phyloP scores from a whole-genome alignment of 1,140 invertebrate genomes.

The Sarcophaga peregrina region DNA sequence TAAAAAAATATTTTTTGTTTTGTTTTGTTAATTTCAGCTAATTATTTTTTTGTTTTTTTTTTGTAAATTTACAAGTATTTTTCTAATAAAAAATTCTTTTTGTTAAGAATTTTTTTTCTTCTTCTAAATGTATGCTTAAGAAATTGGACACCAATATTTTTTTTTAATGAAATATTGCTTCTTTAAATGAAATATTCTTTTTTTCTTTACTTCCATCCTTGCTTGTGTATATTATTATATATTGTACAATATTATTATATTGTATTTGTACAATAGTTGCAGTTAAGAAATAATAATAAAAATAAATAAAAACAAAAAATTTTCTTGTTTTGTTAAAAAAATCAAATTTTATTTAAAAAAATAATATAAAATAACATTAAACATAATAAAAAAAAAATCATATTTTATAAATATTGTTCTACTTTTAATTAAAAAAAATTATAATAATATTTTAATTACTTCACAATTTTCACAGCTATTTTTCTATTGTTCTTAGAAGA shows the following conservation, averaged over 20 bases:
- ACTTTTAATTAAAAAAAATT: constrained; percentile 32
- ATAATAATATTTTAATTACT: constrained; percentile 31
- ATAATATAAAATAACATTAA: constrained; percentile 52
- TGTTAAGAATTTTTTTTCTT: neutral
- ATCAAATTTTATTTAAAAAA: constrained; percentile 48
- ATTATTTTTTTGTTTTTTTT: constrained; percentile 29
- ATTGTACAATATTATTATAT: neutral
- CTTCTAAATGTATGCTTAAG: constrained; percentile 29
- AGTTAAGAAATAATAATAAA: neutral
- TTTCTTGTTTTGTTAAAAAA: constrained; percentile 47
- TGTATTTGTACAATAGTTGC: constrained; percentile 41
- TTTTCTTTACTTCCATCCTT: neutral
- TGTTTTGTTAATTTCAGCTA: constrained; percentile 37
- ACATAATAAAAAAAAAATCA: constrained; percentile 49
- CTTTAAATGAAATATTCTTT: neutral
- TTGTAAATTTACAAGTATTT: constrained; percentile 28
- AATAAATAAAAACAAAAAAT: constrained; percentile 25
- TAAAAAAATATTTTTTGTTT: constrained; percentile 31
- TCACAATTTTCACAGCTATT: constrained; percentile 33
- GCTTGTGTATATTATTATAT: neutral
- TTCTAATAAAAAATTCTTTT: neutral
- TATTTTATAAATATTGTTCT: constrained; percentile 42
- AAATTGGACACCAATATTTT: constrained; percentile 44
- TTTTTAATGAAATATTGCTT: constrained; percentile 42
- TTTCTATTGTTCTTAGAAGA: constrained; percentile 13